Evolutionary conservation across 2,797 vertebrate species (phyloP), one percentile per base, ranked within the genome.

Genomic region (Apogon hyalosoma): DNA sequence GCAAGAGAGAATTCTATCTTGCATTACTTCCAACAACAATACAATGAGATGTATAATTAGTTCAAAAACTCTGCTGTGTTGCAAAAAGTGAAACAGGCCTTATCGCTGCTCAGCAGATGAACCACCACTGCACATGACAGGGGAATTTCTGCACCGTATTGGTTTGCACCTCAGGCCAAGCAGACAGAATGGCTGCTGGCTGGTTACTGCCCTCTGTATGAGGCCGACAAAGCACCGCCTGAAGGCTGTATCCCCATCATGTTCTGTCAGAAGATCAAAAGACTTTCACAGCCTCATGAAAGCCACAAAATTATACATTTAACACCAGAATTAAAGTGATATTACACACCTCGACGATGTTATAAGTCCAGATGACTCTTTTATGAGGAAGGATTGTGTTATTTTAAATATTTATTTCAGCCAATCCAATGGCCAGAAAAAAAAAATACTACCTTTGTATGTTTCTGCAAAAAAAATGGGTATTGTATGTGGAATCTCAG

Each of bases 91-190:
- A 80, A 80, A 47, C 65, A 75, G 75, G 76, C 55, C 90, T 93
- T 93, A 93, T 93, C 91, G 41, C 58, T 6, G 11, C 66, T 24
- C 41, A 80, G 73, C 92, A 93, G 91, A 90, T 84, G 74, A 65
- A 62, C 80, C 62, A 73, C 67, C 50, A 67, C 75, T 62, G 53
- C 67, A 71, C 46, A 74, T 49, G 75, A 85, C 77, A 58, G 61
- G 63, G 45, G 70, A 77, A 49, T 75, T 75, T 83, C 82, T 76
- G 58, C 69, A 53, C 52, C 56, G 69, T 55, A 79, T 59, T 71
- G 63, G 49, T 79, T 82, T 84, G 77, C 73, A 79, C 78, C 80
- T 79, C 55, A 46, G 84, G 83, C 67, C 68, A 79, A 57, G 66
- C 50, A 14, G 59, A 61, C 65, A 47, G 62, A 75, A 65, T 6